These are phyloP conservation scores for Choloepus hoffmanni DNA, from an alignment of 2,113 vertebrate species.

Conservation along the genomic window DNA sequence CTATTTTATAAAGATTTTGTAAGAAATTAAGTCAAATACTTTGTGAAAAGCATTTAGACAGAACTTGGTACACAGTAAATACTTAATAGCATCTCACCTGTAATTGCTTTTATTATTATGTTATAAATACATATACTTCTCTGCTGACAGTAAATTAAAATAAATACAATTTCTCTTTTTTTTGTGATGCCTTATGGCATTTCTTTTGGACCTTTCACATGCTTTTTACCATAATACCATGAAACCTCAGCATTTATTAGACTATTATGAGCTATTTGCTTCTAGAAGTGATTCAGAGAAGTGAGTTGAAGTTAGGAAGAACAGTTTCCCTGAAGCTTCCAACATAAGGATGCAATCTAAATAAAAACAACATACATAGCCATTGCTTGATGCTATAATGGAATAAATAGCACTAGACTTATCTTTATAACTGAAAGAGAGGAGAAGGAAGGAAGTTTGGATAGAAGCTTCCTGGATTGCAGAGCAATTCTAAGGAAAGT, in stretches of 20 bases:
- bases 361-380: too few relatives aligned
- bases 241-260: not conserved
- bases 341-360: not conserved
- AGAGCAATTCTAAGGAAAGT: not conserved
- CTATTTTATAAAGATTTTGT: not conserved
- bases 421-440: not conserved
- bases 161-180: not conserved
- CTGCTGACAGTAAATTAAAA: not conserved
- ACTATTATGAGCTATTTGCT: not conserved
- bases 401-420: not conserved
- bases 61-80: not conserved
- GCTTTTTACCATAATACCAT: too few relatives aligned
- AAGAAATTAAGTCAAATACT: not conserved
- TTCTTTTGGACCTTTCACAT: too few relatives aligned
- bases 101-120: not conserved
- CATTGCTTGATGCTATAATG: not conserved
- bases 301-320: not conserved
- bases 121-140: not conserved
- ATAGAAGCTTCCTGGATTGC: not conserved
- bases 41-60: not conserved
- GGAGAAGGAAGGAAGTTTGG: not conserved
- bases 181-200: too few relatives aligned
- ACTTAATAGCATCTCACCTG: not conserved
- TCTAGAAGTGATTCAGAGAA: not conserved
- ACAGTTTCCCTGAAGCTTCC: accelerated